Evolutionary conservation across 2,888 invertebrate genomes (phyloP), one percentile per base, ranked within the genome.

Genomic region (Tachystola acroxantha): DNA sequence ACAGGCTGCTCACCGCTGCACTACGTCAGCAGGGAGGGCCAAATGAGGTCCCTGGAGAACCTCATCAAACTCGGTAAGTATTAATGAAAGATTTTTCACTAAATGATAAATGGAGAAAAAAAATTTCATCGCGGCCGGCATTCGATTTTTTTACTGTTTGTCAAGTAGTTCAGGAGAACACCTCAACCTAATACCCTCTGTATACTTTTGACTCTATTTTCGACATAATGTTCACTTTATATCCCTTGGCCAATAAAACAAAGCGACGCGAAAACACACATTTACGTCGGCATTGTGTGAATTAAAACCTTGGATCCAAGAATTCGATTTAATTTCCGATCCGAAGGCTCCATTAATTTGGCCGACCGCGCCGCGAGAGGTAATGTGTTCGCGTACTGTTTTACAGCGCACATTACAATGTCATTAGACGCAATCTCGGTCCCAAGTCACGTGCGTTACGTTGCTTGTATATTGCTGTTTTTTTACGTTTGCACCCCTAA

Each of bases 1-100:
- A 89, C 90, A 1, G 96, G 96, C 0, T 96, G 96, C 64, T 94
- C 96, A 0, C 96, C 96, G 0, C 79, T 96, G 16, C 96, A 96
- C 70, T 96, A 95, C 63, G 96, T 96, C 3, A 94, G 95, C 50
- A 89, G 94, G n/a, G 94, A 93, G 58, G 96, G 96, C 0, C 94
- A 95, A 55, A 93, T 96, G 61, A 85, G 92, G 24, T 94, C 93
- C 9, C 75, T 96, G 42, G 93, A 94, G 61, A 93, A 93, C 58
- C 88, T 96, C 6, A 93, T 96, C 31, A 85, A 89, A 1, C 80
- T 96, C 3, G 96, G 96, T n/a, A n/a, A n/a, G n/a, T n/a, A n/a
- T n/a, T n/a, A n/a, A n/a, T n/a, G n/a, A n/a, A n/a, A n/a, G n/a
- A n/a, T n/a, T n/a, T n/a, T n/a, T n/a, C n/a, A n/a, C n/a, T n/a